Conservation (phyloP, 2,113 vertebrate species). For the Carlito syrichta region DNA sequence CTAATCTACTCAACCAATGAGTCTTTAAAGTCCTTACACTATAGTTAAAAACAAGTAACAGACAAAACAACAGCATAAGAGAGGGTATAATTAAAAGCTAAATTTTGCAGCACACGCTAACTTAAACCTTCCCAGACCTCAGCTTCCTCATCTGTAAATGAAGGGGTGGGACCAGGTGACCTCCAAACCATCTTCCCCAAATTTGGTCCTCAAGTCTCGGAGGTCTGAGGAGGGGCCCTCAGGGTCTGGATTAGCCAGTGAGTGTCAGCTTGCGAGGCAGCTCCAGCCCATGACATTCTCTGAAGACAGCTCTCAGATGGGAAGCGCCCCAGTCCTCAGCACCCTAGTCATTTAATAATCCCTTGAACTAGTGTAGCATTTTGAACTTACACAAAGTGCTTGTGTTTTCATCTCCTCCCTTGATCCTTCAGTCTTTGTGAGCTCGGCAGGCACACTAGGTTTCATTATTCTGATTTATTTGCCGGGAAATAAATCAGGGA, state of each 20-base stretch:
- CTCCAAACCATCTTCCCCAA: not conserved
- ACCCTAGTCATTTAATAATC: not conserved
- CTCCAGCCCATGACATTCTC: fast-evolving
- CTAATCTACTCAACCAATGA: not conserved
- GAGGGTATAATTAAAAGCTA: not conserved
- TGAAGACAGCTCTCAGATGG: fast-evolving
- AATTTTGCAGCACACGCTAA: not conserved
- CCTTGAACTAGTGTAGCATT: not conserved
- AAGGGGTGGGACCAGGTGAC: not conserved
- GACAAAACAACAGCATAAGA: not conserved
- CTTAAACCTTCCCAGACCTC: not conserved
- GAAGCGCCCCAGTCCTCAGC: fast-evolving
- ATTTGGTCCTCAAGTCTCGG: not conserved
- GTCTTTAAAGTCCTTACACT: not conserved
- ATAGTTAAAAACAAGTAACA: not conserved
- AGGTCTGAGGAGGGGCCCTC: not conserved
- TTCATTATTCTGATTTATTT: not conserved
- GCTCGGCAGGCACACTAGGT: fast-evolving
- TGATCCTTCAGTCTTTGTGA: not conserved
- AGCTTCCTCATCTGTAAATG: not conserved
- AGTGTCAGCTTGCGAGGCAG: not conserved
- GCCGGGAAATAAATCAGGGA: not conserved
- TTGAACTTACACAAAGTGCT: not conserved
- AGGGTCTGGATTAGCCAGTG: not conserved
- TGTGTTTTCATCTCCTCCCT: not conserved